These are phyloP conservation scores for Dryomyza anilis DNA, from an alignment of 2,888 invertebrate genomes.

Conservation along the genomic window DNA sequence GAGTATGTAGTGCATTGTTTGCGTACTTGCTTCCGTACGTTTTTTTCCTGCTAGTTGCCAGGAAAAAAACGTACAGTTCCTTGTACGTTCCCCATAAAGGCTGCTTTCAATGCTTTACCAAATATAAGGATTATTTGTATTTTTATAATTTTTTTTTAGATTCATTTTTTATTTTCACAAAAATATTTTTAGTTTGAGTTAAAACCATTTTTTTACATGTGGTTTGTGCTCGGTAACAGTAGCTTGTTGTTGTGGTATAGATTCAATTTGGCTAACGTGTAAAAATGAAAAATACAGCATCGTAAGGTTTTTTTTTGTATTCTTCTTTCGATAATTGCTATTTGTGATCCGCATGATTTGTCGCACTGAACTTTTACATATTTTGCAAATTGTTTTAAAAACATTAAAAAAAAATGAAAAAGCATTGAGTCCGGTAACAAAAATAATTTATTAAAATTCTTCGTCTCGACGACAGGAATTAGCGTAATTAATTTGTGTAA, in stretches of 20 bases:
- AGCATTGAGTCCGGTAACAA: conserved; percentile 22
- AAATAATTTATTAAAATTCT: conserved; percentile 43
- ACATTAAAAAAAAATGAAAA: too few relatives aligned
- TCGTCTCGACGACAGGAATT: conserved; percentile 44
- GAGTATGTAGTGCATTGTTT: neutral
- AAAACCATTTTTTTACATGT: conserved; percentile 28
- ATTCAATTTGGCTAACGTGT: neutral
- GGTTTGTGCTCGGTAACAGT: conserved; percentile 25
- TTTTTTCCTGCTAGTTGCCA: neutral
- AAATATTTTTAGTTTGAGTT: conserved; percentile 8
- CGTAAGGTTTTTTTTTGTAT: neutral
- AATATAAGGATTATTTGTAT: conserved; percentile 17
- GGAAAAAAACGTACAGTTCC: too few relatives aligned
- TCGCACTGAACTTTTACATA: neutral
- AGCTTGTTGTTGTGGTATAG: too few relatives aligned
- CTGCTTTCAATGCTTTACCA: conserved; percentile 6
- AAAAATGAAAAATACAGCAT: conserved; percentile 30
- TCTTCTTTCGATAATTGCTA: conserved; percentile 32
- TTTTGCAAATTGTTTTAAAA: conserved; percentile 12
- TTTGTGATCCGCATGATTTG: conserved; percentile 30
- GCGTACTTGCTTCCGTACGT: neutral
- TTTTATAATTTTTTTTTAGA: conserved; percentile 20
- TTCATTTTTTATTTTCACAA: neutral
- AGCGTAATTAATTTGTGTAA: conserved; percentile 48
- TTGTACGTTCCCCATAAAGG: neutral